phyloP scores from a whole-genome alignment of 2,888 invertebrate species.

The Bhutanitis thaidina region DNA sequence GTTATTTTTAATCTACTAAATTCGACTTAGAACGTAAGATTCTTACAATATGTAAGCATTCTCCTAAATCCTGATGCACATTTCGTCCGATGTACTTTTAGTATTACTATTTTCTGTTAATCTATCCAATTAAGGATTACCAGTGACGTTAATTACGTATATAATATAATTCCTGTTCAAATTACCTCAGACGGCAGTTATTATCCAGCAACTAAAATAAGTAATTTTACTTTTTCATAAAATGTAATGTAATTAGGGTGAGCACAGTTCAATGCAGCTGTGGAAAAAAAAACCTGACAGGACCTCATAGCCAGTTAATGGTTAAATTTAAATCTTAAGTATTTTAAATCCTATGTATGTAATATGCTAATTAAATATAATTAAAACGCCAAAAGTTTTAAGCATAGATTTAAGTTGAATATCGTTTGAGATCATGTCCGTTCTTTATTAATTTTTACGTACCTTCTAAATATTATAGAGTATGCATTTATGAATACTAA shows the following conservation, averaged over 20 bases:
- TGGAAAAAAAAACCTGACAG: background rate
- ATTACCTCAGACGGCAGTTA: too few relatives aligned
- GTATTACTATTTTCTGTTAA: too few relatives aligned
- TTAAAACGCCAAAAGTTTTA: background rate
- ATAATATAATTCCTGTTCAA: too few relatives aligned
- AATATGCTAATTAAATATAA: background rate
- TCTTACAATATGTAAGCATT: background rate
- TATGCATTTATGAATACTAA: conserved; percentile 19
- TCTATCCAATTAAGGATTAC: too few relatives aligned
- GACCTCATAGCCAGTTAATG: conserved; percentile 1
- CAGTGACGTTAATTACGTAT: too few relatives aligned
- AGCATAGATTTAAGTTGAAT: background rate
- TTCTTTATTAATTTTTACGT: conserved; percentile 23
- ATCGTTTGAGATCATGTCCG: conserved; percentile 31
- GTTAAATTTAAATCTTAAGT: background rate
- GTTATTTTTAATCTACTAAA: background rate
- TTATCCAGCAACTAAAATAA: too few relatives aligned
- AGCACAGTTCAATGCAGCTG: too few relatives aligned
- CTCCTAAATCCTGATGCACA: background rate
- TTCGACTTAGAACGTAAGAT: conserved; percentile 7
- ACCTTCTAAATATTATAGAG: conserved; percentile 9
- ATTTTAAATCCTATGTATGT: background rate
- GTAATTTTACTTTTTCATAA: too few relatives aligned
- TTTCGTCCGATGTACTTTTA: background rate
- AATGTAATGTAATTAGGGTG: too few relatives aligned